A percentile compares a stretch with the other conserved stretches of the same genome.
These are phyloP conservation scores for Brachionus rubens DNA, from an alignment of 1,140 invertebrate genomes.

Conservation along the genomic window DNA sequence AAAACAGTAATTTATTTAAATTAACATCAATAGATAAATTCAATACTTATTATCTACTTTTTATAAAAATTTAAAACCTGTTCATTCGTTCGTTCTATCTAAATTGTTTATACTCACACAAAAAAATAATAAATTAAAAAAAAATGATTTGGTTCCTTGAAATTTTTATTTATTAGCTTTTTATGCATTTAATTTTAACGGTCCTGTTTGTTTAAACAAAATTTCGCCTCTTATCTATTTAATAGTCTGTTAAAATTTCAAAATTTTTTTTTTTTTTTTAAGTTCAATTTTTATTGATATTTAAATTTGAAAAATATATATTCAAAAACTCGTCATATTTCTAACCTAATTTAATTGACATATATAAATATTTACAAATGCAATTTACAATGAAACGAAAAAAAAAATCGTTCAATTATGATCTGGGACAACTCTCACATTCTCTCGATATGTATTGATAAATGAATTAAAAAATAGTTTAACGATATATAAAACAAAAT, in stretches of 20 bases:
- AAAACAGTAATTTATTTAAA: slow-evolving; percentile 41
- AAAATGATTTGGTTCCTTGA: slow-evolving; percentile 43
- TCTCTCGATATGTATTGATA: slow-evolving; percentile 19
- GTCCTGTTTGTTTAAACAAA: not conserved
- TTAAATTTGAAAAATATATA: slow-evolving; percentile 22
- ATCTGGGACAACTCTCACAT: slow-evolving; percentile 14
- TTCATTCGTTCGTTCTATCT: not conserved
- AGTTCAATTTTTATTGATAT: slow-evolving; percentile 33
- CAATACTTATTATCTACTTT: slow-evolving; percentile 27
- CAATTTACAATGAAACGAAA: not conserved
- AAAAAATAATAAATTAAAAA: slow-evolving; percentile 38
- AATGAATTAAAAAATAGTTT: slow-evolving; percentile 43
- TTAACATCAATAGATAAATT: slow-evolving; percentile 43
- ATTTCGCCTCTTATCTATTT: slow-evolving; percentile 42
- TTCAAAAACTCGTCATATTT: slow-evolving; percentile 34
- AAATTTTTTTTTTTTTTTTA: not conserved
- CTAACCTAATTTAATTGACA: slow-evolving; percentile 45
- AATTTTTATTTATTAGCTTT: slow-evolving; percentile 40
- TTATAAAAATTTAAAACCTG: slow-evolving; percentile 20
- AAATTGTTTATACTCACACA: slow-evolving; percentile 11
- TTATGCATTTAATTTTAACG: slow-evolving; percentile 10
- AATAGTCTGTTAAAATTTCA: slow-evolving; percentile 40
- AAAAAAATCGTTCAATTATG: slow-evolving; percentile 42
- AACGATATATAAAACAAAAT: not conserved
- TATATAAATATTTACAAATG: slow-evolving; percentile 40